Base-by-base conservation (phyloP, 2,113 vertebrate genomes). In the Oenanthe oenanthe region DNA sequence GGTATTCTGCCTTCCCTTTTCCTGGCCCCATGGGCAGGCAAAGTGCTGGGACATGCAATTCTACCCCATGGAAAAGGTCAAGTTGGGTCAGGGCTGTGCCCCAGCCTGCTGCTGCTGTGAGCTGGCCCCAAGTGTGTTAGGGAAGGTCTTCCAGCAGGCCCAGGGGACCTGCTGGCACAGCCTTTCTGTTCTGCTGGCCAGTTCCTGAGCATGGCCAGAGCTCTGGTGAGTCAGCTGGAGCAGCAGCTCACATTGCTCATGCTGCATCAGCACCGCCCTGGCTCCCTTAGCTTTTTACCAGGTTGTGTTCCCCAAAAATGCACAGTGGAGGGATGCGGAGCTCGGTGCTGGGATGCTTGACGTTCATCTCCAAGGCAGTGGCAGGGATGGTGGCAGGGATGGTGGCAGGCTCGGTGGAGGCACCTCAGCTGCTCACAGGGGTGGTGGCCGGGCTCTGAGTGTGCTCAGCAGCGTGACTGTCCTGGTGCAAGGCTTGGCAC, bases 101-200 rank as follows among this genome's bases (percentile, higher is more conserved):
- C 38, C 63, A 66, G 84, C 12, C 80, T 10, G 29, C 68, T 66
- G 86, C 43, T 0, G 2, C 53, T 32, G 36, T 1, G 3, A 12
- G 53, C 51, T 81, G 85, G 56, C 74, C 57, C 78, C 0, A 0
- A 75, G 54, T 4, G 2, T 1, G 3, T 29, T 0, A 0, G 50
- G 68, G 42, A 89, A 80, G 26, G 67, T 63, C 57, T 91, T 75
- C 72, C 89, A 91, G 87, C 71, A 63, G 78, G 36, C 75, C 85
- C 13, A 6, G 71, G 85, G 77, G 72, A 92, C 32, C 88, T 63
- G 85, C 88, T 92, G 91, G 91, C 85, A 80, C 85, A 72, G 68
- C 48, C 58, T 66, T 54, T 28, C 80, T 53, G 45, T 2, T 24
- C 63, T 80, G 67, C 63, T 0, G 13, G 80, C 84, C 79, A 75